A percentile compares a stretch with the other conserved stretches of the same genome.
These are phyloP conservation scores for Carollia perspicillata DNA, from an alignment of 2,113 vertebrate genomes.

Conservation along the genomic window DNA sequence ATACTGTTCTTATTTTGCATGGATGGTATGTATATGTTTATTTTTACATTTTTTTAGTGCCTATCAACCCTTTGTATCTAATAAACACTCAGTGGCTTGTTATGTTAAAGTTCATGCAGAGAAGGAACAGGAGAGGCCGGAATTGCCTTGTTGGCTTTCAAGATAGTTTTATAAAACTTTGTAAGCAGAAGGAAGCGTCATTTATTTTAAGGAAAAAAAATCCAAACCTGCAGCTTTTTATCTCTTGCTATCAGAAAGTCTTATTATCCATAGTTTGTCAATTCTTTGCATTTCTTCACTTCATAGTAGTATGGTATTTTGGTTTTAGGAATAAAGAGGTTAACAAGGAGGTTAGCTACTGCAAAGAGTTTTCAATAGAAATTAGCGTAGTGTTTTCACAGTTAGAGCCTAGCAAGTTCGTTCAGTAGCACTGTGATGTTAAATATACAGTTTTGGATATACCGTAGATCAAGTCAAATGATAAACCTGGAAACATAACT, in stretches of 20 bases:
- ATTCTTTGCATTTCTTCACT: not conserved
- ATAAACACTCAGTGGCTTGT: not conserved
- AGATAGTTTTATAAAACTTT: not conserved
- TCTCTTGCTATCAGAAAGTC: not conserved
- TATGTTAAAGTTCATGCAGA: constrained; percentile 14
- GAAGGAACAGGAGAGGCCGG: not conserved
- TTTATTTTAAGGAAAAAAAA: constrained; percentile 34
- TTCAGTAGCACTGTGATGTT: not conserved
- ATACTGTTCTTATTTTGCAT: not conserved
- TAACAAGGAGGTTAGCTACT: not conserved
- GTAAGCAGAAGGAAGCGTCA: not conserved
- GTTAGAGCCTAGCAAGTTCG: not conserved
- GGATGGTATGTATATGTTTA: not conserved
- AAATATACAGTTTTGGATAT: not conserved
- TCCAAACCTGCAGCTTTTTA: not conserved
- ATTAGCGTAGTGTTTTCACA: not conserved
- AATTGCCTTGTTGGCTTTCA: not conserved
- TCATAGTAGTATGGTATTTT: constrained; percentile 4
- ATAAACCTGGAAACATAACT: not conserved
- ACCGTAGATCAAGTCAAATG: not conserved
- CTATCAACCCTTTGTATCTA: constrained; percentile 14
- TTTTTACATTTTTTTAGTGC: not conserved
- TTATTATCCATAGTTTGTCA: not conserved
- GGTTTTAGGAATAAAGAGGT: constrained; percentile 5
- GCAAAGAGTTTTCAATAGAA: not conserved